These are phyloP conservation scores for Pachyramphus minor DNA, from an alignment of 2,113 vertebrate species.

Conservation along the genomic window DNA sequence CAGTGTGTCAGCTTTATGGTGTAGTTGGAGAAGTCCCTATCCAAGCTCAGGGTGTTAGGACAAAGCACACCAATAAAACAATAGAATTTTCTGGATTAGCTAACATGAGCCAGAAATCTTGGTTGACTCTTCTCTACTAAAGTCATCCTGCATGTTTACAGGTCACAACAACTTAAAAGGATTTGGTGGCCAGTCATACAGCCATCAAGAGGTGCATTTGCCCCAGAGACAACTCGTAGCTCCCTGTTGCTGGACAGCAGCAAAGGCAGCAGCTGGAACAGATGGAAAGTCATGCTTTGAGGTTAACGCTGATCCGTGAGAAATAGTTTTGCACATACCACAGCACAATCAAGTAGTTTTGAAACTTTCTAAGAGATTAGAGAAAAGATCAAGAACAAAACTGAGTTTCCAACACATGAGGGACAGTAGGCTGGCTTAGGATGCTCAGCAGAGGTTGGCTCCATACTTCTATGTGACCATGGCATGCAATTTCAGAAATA, in stretches of 20 bases:
- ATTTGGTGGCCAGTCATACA: not conserved
- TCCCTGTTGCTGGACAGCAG: not conserved
- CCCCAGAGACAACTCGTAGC: not conserved
- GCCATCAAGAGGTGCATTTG: not conserved
- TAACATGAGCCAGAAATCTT: not conserved
- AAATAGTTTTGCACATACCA: not conserved
- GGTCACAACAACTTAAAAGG: not conserved
- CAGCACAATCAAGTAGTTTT: not conserved
- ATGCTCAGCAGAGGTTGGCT: not conserved
- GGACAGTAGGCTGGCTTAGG: not conserved
- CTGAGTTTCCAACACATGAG: not conserved
- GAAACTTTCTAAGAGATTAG: not conserved
- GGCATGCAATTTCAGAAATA: not conserved
- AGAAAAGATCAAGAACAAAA: not conserved
- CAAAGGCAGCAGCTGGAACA: not conserved
- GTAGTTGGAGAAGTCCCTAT: not conserved
- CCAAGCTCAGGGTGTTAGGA: not conserved
- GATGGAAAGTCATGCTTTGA: not conserved
- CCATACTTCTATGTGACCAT: accelerated
- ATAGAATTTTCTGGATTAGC: not conserved
- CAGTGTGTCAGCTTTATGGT: not conserved
- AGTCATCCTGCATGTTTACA: not conserved
- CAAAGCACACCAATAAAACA: not conserved
- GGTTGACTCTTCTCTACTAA: not conserved
- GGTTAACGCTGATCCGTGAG: not conserved